A percentile compares a stretch with the other conserved stretches of the same genome.
phyloP scores from a whole-genome alignment of 2,888 invertebrate genomes.

The Philonicus albiceps region DNA sequence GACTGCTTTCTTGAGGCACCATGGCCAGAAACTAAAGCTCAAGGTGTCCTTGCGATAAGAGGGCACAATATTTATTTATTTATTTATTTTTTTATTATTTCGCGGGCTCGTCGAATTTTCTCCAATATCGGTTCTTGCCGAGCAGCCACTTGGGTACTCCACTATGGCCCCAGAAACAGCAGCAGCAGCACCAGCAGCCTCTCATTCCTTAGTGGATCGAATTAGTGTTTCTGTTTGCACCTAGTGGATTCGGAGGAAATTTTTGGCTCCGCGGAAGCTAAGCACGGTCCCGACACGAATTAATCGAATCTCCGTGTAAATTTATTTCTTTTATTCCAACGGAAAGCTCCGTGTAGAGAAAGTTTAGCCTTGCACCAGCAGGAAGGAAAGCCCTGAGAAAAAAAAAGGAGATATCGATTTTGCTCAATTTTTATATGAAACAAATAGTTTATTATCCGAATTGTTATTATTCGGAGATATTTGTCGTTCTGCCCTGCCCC shows the following conservation, averaged over 20 bases:
- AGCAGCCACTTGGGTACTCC: neutral
- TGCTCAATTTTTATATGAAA: conserved; percentile 41
- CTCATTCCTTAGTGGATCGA: neutral
- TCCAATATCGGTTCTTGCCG: neutral
- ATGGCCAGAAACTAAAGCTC: neutral
- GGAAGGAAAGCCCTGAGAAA: conserved; percentile 17
- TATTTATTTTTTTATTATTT: neutral
- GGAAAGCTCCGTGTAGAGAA: conserved; percentile 17
- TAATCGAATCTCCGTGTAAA: conserved; percentile 19
- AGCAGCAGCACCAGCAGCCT: neutral
- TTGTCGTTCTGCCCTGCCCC: neutral
- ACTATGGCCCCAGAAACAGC: neutral
- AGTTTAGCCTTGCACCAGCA: conserved; percentile 23
- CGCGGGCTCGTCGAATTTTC: neutral
- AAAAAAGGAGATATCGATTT: conserved; percentile 46
- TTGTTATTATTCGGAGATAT: conserved; percentile 16
- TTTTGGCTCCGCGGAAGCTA: neutral
- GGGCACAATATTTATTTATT: neutral
- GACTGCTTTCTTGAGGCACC: neutral
- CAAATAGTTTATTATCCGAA: conserved; percentile 16
- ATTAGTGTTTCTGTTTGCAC: neutral
- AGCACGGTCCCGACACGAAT: neutral
- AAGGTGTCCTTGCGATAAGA: neutral
- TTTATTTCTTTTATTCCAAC: conserved; percentile 17
- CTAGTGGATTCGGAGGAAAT: neutral